Conservation (phyloP, 2,113 vertebrate species). For the Muntiacus muntjak region DNA sequence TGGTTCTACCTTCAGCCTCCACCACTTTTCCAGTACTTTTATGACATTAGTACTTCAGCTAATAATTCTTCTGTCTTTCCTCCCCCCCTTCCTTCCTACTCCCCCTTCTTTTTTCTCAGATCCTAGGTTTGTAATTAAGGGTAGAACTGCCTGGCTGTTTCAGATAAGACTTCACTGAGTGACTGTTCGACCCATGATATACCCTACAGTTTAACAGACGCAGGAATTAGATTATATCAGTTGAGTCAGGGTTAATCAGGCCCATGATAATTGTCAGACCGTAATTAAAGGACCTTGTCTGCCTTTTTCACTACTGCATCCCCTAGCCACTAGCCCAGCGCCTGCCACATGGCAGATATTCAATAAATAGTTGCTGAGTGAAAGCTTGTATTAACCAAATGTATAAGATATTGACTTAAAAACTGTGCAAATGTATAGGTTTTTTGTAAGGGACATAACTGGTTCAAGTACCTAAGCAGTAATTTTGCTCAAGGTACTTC, state of each 20-base stretch:
- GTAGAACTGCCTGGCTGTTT: neutral
- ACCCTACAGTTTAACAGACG: neutral
- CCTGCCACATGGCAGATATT: neutral
- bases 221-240: neutral
- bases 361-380: slow-evolving; percentile 12
- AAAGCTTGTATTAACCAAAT: neutral
- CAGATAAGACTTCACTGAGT: neutral
- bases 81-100: neutral
- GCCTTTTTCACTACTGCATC: neutral
- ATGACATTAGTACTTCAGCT: neutral
- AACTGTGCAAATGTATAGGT: neutral
- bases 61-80: neutral
- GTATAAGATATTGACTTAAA: neutral
- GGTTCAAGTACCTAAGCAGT: neutral
- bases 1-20: neutral
- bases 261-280: neutral
- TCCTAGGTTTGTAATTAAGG: neutral
- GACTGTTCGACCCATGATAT: neutral
- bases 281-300: neutral
- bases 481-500: neutral
- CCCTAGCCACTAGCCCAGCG: neutral
- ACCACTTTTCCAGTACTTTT: neutral
- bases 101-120: neutral
- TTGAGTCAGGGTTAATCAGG: neutral
- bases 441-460: neutral